Evolutionary conservation across 2,797 vertebrate species (phyloP).

Genomic region (Rhinogobio ventralis): DNA sequence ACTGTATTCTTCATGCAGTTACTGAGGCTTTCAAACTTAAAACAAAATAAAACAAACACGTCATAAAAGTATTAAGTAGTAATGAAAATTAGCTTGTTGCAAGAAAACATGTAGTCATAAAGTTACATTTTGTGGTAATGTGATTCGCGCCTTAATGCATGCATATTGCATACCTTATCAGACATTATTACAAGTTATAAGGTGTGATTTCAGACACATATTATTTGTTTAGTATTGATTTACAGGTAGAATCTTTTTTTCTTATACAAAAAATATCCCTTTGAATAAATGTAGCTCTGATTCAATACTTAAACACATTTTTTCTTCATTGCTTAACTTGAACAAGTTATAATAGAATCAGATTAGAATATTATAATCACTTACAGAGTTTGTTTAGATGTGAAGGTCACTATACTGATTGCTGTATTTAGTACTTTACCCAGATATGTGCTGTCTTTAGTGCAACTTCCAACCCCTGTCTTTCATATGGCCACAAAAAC

Average conservation of each 20-base stretch:
- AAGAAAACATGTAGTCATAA: background rate
- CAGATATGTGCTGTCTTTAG: background rate
- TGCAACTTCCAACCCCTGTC: slow-evolving; percentile 5
- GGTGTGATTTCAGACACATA: background rate
- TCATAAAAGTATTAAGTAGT: too few species aligned
- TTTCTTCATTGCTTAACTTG: background rate
- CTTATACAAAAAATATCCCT: background rate
- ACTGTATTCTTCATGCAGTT: background rate
- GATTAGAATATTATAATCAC: background rate
- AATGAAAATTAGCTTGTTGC: background rate
- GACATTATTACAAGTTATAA: background rate
- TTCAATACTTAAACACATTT: background rate
- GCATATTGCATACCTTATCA: background rate
- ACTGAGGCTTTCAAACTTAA: background rate
- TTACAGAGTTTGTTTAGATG: background rate
- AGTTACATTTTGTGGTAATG: background rate
- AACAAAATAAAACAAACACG: background rate
- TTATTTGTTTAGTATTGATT: background rate
- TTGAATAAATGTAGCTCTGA: background rate
- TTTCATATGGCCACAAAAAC: slow-evolving; percentile 10
- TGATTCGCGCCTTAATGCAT: too few species aligned
- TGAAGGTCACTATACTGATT: background rate
- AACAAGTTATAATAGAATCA: background rate
- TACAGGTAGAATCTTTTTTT: background rate
- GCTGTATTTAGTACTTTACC: background rate